Base-by-base conservation (phyloP, 2,113 vertebrate genomes). In the Scopus umbretta region DNA sequence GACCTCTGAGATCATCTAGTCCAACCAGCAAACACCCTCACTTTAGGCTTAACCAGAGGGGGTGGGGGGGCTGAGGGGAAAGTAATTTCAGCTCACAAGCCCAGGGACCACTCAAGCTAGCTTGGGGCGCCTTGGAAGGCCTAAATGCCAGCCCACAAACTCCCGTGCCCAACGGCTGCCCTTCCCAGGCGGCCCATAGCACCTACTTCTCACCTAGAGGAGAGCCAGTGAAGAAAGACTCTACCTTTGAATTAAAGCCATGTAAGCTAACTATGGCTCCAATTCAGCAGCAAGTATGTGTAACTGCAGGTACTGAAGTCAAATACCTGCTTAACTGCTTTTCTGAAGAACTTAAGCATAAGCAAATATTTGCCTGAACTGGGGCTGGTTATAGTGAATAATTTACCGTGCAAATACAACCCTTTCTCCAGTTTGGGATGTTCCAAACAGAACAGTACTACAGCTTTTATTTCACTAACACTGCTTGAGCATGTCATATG, bases 291-390 rank as follows among this genome's bases (percentile, higher is more conserved):
- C 49, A 79, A 75, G 42, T 17, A 16, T 7, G 45, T 65, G 5
- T 16, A 94, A 43, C 68, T 91, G 66, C 13, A 5, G 29, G 66
- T 59, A 70, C 67, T 73, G 13, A 90, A 92, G 58, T 42, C 61
- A 94, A 82, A n/a, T 27, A 88, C 3, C 75, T 86, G 30, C 43
- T 61, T 47, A 65, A 92, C 55, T 42, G 30, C 58, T 73, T 83
- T 88, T 45, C 67, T 56, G 22, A 75, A 42, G 19, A 49, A 66
- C 23, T 88, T 66, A 68, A 88, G 79, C 70, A 23, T 32, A 76
- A 93, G 71, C 71, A 94, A 94, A 90, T 90, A 93, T 79, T 93
- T 94, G 62, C 43, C 71, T 72, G 75, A 43, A 73, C 30, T 56
- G 36, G 13, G 74, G 32, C 61, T 66, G 74, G 34, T 68, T 70